A percentile compares a stretch with the other conserved stretches of the same genome.
Evolutionary conservation across 2,113 vertebrate species (phyloP).

Genomic region (Oncorhynchus tshawytscha): DNA sequence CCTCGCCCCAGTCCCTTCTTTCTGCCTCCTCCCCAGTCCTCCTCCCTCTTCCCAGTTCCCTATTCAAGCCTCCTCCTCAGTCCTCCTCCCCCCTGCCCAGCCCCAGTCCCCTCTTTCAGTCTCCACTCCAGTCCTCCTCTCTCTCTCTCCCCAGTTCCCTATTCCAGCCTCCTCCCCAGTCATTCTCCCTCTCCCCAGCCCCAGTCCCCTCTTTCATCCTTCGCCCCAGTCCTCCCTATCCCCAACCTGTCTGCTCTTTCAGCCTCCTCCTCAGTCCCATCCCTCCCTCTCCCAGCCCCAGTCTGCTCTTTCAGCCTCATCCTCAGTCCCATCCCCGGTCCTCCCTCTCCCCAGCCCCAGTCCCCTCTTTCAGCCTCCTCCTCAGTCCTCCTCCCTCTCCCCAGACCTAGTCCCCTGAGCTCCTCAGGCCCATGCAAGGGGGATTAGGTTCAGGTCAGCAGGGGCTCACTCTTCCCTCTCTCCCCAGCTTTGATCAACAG

Average conservation of each 20-base stretch:
- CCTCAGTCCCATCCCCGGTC: not conserved
- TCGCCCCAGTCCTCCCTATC: not conserved
- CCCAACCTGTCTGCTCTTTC: constrained; percentile 2
- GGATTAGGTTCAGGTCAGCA: constrained; percentile 32
- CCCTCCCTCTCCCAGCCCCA: not conserved
- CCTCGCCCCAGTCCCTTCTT: too few species aligned
- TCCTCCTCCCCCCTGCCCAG: too few species aligned
- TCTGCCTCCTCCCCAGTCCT: too few species aligned
- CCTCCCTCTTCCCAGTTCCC: too few species aligned
- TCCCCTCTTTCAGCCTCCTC: constrained; percentile 8
- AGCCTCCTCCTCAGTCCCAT: not conserved
- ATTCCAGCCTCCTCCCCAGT: too few species aligned
- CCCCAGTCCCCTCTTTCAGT: too few species aligned
- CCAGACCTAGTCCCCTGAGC: too few species aligned
- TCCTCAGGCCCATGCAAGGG: too few species aligned
- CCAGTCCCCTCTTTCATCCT: not conserved
- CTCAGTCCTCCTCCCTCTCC: constrained; percentile 24
- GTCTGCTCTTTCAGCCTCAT: constrained; percentile 7
- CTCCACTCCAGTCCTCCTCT: too few species aligned
- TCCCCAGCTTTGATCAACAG: constrained; percentile 70
- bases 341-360: not conserved
- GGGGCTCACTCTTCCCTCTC: constrained; percentile 47
- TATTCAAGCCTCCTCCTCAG: too few species aligned
- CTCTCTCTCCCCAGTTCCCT: too few species aligned
- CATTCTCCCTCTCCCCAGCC: too few species aligned